Evolutionary conservation across 2,113 vertebrate species (phyloP).

Genomic region (Lepus timidus): DNA sequence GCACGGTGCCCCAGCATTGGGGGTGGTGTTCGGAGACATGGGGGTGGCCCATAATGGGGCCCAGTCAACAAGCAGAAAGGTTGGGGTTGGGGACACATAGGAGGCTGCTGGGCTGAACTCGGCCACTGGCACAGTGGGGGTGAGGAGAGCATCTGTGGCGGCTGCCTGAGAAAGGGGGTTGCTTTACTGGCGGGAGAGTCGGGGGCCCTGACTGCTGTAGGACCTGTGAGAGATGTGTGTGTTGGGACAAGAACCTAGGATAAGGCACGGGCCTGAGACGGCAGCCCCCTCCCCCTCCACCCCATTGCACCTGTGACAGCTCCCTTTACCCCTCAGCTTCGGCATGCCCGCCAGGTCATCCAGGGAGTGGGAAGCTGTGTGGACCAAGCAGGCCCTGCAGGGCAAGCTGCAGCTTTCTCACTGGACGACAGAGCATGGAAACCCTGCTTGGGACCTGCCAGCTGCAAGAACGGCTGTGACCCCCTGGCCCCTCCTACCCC

Average conservation of each 20-base stretch:
- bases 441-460: neutral
- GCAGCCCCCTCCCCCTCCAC: neutral
- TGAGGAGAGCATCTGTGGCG: rapidly evolving
- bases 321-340: too few species aligned
- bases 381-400: neutral
- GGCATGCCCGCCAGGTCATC: neutral
- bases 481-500: too few species aligned
- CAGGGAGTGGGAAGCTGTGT: neutral
- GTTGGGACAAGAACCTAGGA: neutral
- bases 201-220: neutral
- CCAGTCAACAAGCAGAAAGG: neutral
- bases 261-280: neutral
- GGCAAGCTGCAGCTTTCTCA: neutral
- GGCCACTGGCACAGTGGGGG: neutral
- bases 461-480: neutral
- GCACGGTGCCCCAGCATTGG: neutral
- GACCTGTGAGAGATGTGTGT: too few species aligned
- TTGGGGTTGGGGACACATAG: neutral
- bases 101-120: neutral
- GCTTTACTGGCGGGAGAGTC: neutral
- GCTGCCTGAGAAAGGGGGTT: neutral
- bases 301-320: rapidly evolving
- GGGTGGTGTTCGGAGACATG: neutral
- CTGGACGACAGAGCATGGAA: neutral
- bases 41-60: rapidly evolving